Base-by-base conservation (phyloP, 1,140 invertebrate species). In the Drosophila neocordata region DNA sequence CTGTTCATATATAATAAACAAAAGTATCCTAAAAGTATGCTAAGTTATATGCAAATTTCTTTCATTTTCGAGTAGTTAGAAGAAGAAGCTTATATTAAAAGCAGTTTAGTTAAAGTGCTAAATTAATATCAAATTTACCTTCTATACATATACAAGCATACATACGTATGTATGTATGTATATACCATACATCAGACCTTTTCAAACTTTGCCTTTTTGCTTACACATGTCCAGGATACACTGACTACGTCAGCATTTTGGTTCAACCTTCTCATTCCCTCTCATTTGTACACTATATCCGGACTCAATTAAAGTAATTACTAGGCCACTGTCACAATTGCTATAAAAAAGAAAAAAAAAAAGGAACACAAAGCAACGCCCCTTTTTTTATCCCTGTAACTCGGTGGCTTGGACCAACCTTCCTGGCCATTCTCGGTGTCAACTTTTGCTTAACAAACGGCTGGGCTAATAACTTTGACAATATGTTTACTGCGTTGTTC, bases 261-360 rank as follows among this genome's bases (percentile, higher is more conserved):
- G 7, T 31, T 55, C 13, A 13, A 6, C 13, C 22, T 56, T 12
- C 31, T 56, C 27, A 7, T 12, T 53, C 20, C 11, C 15, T 20
- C 41, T 20, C 60, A 69, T 69, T 53, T 37, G 38, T 53, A 12
- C 24, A 62, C 27, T 60, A 60, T 61, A 58, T n/a, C 38, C 66
- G 9, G 41, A 56, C 55, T 77, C 72, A 77, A 87, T 87, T 77
- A 73, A 88, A 83, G 75, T 87, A 87, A 87, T 88, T 87, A 84
- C 65, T 62, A 55, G 31, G 73, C 73, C 59, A 62, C 53, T 57
- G 77, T 64, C 58, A 53, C 65, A 75, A 59, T 72, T 22, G 73
- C 56, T 53, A 69, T 76, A 76, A 75, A 73, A 69, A 85, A 81
- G 9, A 15, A 18, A 48, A 48, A 18, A 18, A 18, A 48, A 41